Evolutionary conservation across 2,888 invertebrate genomes (phyloP).

Genomic region (Dicranocentrus wangi): DNA sequence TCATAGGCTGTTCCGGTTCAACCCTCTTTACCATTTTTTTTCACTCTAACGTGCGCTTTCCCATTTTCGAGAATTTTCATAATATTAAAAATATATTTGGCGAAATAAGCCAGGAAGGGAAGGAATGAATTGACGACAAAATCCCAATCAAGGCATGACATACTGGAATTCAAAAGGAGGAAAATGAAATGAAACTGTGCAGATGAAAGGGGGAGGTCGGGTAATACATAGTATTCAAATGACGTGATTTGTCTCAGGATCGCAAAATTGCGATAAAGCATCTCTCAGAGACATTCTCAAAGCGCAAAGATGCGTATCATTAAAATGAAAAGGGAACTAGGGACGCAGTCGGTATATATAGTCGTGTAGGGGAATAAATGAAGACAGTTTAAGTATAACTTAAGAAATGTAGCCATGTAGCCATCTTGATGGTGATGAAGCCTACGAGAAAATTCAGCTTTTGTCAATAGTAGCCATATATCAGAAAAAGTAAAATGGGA

Average conservation of each 20-base stretch:
- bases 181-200: background rate
- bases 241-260: background rate
- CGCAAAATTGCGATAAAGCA: constrained; percentile 24
- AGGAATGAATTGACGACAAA: no score
- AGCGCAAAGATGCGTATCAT: constrained; percentile 32
- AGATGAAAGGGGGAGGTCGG: background rate
- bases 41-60: no score
- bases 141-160: no score
- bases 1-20: no score
- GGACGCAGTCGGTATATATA: background rate
- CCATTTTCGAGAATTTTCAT: no score
- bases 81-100: no score
- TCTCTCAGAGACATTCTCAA: background rate
- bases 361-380: background rate
- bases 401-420: constrained; percentile 16
- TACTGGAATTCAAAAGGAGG: background rate
- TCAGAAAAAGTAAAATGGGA: constrained; percentile 31
- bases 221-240: constrained; percentile 5
- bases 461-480: constrained; percentile 32
- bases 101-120: no score
- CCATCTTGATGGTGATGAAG: constrained; percentile 16
- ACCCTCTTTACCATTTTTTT: no score
- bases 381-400: no score
- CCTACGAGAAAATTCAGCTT: constrained; percentile 18
- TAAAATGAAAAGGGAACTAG: constrained; percentile 28